Conservation (phyloP, 2,888 invertebrate genomes). For the Platycheirus albimanus region DNA sequence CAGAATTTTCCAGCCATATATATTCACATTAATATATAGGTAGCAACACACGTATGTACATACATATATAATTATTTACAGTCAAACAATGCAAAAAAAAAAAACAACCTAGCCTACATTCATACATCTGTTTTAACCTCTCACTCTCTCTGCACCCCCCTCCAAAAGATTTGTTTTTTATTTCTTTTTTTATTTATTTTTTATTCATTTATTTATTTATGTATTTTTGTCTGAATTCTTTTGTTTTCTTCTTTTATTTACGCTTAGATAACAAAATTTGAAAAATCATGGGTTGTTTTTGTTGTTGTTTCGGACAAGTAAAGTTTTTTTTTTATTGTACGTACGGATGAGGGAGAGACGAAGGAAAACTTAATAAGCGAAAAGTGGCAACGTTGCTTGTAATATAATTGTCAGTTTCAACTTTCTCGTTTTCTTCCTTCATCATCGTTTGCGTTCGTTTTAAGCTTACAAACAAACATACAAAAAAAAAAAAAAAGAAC, state of each 20-base stretch:
- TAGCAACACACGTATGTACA: neutral
- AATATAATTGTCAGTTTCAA: slow-evolving; percentile 45
- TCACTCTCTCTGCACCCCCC: neutral
- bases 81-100: neutral
- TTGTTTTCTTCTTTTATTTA: slow-evolving; percentile 21
- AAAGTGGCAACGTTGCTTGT: slow-evolving; percentile 48
- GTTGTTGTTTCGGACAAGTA: neutral
- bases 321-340: too few species aligned
- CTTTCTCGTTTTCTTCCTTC: slow-evolving; percentile 51
- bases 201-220: slow-evolving; percentile 57
- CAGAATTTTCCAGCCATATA: slow-evolving; percentile 27
- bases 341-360: neutral
- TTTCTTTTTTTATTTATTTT: neutral
- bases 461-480: slow-evolving; percentile 46
- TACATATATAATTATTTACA: slow-evolving; percentile 1
- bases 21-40: neutral
- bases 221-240: slow-evolving; percentile 39
- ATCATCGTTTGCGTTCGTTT: neutral
- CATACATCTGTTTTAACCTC: slow-evolving; percentile 1
- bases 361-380: slow-evolving; percentile 1
- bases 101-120: slow-evolving; percentile 24
- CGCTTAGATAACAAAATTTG: slow-evolving; percentile 48
- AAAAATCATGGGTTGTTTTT: slow-evolving; percentile 5
- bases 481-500: slow-evolving; percentile 38
- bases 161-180: too few species aligned